phyloP scores from a whole-genome alignment of 2,888 invertebrate species.

The Axea sp. region DNA sequence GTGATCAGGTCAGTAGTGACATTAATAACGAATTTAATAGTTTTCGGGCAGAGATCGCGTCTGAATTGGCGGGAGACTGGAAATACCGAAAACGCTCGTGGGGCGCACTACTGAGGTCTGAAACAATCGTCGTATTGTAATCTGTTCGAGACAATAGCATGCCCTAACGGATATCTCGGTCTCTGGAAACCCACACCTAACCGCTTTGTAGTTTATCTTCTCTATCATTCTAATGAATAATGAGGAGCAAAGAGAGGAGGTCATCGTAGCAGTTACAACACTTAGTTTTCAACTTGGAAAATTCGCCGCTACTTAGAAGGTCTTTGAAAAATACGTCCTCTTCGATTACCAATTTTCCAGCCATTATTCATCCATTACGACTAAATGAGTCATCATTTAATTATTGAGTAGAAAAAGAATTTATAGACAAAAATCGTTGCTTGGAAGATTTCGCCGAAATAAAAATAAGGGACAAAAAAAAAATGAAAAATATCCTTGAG shows the following conservation, averaged over 20 bases:
- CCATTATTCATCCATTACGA: too few relatives aligned
- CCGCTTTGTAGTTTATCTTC: conserved; percentile 66
- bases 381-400: too few relatives aligned
- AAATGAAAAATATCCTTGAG: too few relatives aligned
- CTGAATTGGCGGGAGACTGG: conserved; percentile 64
- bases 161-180: conserved; percentile 72
- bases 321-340: background rate
- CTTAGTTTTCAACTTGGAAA: conserved; percentile 27
- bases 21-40: conserved; percentile 75
- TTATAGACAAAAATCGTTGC: too few relatives aligned
- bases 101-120: conserved; percentile 70
- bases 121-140: conserved; percentile 78
- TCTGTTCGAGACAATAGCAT: conserved; percentile 73
- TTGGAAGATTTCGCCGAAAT: too few relatives aligned
- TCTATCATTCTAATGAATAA: conserved; percentile 73
- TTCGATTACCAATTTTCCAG: too few relatives aligned
- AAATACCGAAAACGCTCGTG: conserved; percentile 66
- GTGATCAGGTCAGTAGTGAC: conserved; percentile 62
- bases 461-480: too few relatives aligned
- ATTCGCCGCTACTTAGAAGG: background rate
- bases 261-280: conserved; percentile 35
- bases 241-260: conserved; percentile 71
- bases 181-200: conserved; percentile 65
- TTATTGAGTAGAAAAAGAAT: too few relatives aligned
- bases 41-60: conserved; percentile 65